Evolutionary conservation across 2,888 invertebrate genomes (phyloP).

Genomic region (Aplocera efformata): DNA sequence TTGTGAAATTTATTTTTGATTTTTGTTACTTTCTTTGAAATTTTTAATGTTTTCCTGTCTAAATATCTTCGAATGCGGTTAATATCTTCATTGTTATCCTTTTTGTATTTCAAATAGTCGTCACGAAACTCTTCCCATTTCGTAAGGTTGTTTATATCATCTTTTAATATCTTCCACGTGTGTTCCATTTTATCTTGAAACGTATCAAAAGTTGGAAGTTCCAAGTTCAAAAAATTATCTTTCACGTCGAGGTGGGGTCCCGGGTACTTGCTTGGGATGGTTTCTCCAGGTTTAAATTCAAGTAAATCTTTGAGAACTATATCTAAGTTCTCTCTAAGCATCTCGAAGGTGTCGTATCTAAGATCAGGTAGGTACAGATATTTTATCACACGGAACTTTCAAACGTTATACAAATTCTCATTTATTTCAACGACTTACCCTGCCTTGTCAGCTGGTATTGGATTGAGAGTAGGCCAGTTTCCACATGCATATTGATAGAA

Average conservation of each 20-base stretch:
- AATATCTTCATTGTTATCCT: conserved; percentile 46
- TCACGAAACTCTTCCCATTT: conserved; percentile 26
- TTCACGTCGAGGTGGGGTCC: conserved; percentile 55
- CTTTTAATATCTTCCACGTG: conserved; percentile 25
- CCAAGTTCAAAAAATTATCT: conserved; percentile 44
- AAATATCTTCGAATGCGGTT: conserved; percentile 64
- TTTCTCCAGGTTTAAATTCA: conserved; percentile 70
- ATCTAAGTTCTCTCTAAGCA: conserved; percentile 90
- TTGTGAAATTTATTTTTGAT: conserved; percentile 37
- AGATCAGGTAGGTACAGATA: too few relatives aligned
- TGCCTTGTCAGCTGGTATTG: conserved; percentile 93
- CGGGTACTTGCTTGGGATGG: conserved; percentile 52
- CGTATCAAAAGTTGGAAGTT: conserved; percentile 23
- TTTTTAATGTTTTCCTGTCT: conserved; percentile 44
- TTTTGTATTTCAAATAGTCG: conserved; percentile 26
- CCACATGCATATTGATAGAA: conserved; percentile 94
- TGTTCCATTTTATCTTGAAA: conserved; percentile 33
- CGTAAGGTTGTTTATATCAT: conserved; percentile 29
- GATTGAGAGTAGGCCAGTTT: conserved; percentile 91
- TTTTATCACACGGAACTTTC: background rate
- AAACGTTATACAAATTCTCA: too few relatives aligned
- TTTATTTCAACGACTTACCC: conserved; percentile 55
- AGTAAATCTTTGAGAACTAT: conserved; percentile 84
- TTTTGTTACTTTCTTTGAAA: conserved; percentile 38
- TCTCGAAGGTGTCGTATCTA: conserved; percentile 93